phyloP scores from a whole-genome alignment of 2,888 invertebrate genomes.

The Sericinus montela region DNA sequence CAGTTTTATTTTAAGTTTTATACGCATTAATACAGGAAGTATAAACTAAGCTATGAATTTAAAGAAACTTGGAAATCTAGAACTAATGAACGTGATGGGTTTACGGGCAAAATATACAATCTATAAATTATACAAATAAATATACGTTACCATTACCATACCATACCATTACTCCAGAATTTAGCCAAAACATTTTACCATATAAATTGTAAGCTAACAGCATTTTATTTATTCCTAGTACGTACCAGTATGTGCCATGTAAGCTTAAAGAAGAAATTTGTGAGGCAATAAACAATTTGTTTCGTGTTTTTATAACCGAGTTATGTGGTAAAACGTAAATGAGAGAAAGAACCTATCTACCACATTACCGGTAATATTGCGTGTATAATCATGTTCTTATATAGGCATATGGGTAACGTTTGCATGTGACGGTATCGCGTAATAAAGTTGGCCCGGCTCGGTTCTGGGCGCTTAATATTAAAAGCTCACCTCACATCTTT shows the following conservation, averaged over 20 bases:
- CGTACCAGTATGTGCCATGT: conserved; percentile 1
- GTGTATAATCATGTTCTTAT: not conserved
- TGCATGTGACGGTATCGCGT: conserved; percentile 45
- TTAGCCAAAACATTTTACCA: not conserved
- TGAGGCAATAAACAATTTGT: conserved; percentile 13
- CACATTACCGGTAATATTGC: conserved; percentile 3
- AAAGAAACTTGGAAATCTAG: too few relatives aligned
- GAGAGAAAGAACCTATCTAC: not conserved
- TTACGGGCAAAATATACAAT: too few relatives aligned
- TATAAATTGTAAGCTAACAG: not conserved
- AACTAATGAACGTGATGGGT: too few relatives aligned
- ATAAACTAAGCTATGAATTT: too few relatives aligned
- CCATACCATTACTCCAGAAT: not conserved
- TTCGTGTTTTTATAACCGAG: conserved; percentile 11
- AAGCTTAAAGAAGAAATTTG: conserved; percentile 15
- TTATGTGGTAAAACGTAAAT: conserved; percentile 1
- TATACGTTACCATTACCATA: too few relatives aligned
- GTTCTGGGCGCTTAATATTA: conserved; percentile 60
- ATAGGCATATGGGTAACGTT: conserved; percentile 17
- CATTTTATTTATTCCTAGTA: conserved; percentile 7
- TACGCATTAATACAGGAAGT: too few relatives aligned
- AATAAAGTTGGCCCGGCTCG: conserved; percentile 51
- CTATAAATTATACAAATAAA: not conserved
- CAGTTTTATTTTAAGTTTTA: too few relatives aligned
- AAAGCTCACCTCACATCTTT: conserved; percentile 52